Evolutionary conservation across 2,797 vertebrate genomes (phyloP).

Genomic region (Myripristis jacobus): DNA sequence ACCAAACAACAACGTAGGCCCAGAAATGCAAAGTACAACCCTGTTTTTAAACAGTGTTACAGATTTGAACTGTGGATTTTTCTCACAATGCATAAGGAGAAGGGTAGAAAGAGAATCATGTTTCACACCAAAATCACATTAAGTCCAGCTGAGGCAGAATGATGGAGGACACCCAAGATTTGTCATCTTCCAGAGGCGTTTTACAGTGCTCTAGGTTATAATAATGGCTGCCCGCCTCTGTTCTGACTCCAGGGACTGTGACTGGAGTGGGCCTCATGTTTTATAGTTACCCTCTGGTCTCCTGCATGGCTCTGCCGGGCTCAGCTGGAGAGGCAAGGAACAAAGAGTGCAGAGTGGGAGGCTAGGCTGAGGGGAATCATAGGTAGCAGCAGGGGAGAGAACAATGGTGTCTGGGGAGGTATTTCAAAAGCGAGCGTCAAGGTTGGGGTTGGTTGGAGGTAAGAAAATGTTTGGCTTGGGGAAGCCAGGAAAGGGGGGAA

Average conservation of each 20-base stretch:
- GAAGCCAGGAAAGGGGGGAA: background rate
- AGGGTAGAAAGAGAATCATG: background rate
- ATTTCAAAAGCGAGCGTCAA: background rate
- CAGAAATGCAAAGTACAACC: too few relatives aligned
- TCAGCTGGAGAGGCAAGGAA: slow-evolving; percentile 15
- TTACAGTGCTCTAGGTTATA: background rate
- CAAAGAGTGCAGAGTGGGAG: slow-evolving; percentile 30
- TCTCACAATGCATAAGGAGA: background rate
- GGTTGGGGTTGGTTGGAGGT: slow-evolving; percentile 19
- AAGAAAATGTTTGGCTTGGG: slow-evolving; percentile 43
- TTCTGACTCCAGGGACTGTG: slow-evolving; percentile 19
- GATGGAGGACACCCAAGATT: background rate
- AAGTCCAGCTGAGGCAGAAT: background rate
- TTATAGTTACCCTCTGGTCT: slow-evolving; percentile 37
- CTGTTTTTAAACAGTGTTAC: background rate
- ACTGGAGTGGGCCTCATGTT: slow-evolving; percentile 23
- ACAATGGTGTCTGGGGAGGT: slow-evolving; percentile 30
- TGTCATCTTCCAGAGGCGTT: background rate
- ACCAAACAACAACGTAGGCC: too few relatives aligned
- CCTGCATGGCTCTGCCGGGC: slow-evolving; percentile 24
- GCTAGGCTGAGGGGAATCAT: background rate
- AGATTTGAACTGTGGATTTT: too few relatives aligned
- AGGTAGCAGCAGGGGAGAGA: slow-evolving; percentile 27
- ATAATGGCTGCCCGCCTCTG: slow-evolving; percentile 8
- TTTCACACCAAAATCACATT: background rate